A percentile compares a stretch with the other conserved stretches of the same genome.
Conservation (phyloP, 2,113 vertebrate species). For the Xyliphius kryptos region DNA sequence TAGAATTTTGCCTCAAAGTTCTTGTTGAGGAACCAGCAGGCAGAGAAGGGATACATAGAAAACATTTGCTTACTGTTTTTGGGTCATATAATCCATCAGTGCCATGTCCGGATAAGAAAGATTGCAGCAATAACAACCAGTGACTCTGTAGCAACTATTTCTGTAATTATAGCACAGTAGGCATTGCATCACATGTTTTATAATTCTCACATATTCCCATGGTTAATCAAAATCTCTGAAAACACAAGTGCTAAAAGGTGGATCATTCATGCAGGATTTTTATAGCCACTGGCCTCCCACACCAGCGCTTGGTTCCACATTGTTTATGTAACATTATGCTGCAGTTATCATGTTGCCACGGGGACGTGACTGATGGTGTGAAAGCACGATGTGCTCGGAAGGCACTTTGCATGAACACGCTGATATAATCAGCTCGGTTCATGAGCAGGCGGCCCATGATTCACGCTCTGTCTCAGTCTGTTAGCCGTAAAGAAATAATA, state of each 20-base stretch:
- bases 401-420: constrained; percentile 42
- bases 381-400: constrained; percentile 41
- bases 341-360: constrained; percentile 43
- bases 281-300: constrained; percentile 31
- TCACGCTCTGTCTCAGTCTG: constrained; percentile 35
- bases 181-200: constrained; percentile 16
- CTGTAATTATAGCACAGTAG: constrained; percentile 4
- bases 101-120: too few species aligned
- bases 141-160: neutral
- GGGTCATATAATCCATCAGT: too few species aligned
- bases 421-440: constrained; percentile 43
- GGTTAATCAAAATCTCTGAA: neutral
- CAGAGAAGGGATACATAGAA: too few species aligned
- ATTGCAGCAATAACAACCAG: too few species aligned
- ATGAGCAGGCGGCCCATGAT: constrained; percentile 34
- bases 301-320: constrained; percentile 23
- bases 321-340: constrained; percentile 41
- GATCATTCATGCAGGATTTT: constrained; percentile 29
- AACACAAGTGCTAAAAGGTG: constrained; percentile 20
- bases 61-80: too few species aligned
- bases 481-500: constrained; percentile 24
- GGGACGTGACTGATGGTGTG: constrained; percentile 41
- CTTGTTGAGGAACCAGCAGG: too few species aligned
- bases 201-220: constrained; percentile 19
- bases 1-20: too few species aligned